Base-by-base conservation (phyloP, 2,797 vertebrate genomes). In the Sebastes glaucus region DNA sequence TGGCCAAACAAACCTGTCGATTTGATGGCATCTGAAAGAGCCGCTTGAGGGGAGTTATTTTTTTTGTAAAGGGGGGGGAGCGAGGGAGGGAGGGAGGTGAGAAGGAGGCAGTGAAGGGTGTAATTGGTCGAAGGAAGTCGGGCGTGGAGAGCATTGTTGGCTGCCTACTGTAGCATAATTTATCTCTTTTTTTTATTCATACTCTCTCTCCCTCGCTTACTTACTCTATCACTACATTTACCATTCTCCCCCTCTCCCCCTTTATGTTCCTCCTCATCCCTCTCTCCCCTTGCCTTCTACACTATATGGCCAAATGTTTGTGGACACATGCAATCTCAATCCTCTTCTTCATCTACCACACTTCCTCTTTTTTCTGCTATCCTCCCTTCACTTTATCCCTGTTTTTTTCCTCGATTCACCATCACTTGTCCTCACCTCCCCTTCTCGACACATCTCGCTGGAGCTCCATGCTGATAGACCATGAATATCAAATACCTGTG, bases 111-210 rank as follows among this genome's bases (percentile, higher is more conserved):
- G 84, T 87, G 92, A 89, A 94, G 93, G 88, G 92, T 94, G 90
- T 94, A 96, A 97, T 95, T 91, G 93, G 78, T 80, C 85, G 89
- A 95, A 85, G 65, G 94, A 94, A 93, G 91, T 81, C 22, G 81
- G 76, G 82, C 83, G 65, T 93, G 92, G 93, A 93, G 92, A 94
- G 93, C 92, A 89, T 94, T 59, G 86, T 90, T 92, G 89, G 87
- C 83, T 87, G 84, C 77, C 84, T 72, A 83, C 88, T 91, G 89
- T 87, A 85, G 86, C 81, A 74, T 67, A 55, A 52, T 82, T 82
- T 20, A 80, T 77, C 86, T 81, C 82, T 63, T 65, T 74, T 63
- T 65, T 71, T 64, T 77, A 86, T 85, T 88, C 87, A 88, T 30
- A 20, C 83, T 70, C 77, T 62, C 57, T 61, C 57, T 71, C 33